Conservation (phyloP, 2,888 invertebrate species). For the Noctua comes region DNA sequence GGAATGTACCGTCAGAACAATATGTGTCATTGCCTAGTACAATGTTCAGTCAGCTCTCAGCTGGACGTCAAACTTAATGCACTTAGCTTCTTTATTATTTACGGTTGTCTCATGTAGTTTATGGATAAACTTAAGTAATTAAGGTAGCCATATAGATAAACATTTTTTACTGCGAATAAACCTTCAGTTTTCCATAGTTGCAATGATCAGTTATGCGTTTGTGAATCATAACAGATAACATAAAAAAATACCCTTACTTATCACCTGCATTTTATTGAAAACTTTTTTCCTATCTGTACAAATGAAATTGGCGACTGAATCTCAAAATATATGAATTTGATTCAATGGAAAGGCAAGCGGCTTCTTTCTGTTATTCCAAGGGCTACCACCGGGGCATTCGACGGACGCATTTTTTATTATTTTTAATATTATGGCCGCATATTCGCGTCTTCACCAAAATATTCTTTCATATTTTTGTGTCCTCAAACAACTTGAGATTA, state of each 20-base stretch:
- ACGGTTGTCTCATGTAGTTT: not conserved
- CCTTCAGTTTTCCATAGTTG: not conserved
- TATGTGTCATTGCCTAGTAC: constrained; percentile 65
- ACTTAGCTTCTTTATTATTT: constrained; percentile 19
- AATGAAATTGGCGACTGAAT: constrained; percentile 90
- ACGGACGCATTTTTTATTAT: constrained; percentile 79
- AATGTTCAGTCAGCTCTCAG: constrained; percentile 52
- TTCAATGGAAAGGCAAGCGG: constrained; percentile 90
- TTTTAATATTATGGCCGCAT: constrained; percentile 85
- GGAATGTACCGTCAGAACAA: constrained; percentile 87
- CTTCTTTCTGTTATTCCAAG: constrained; percentile 88
- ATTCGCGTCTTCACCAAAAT: constrained; percentile 79
- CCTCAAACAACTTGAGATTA: constrained; percentile 50
- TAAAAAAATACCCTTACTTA: not conserved
- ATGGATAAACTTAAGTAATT: not conserved
- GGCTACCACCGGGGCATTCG: constrained; percentile 89
- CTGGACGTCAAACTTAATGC: constrained; percentile 35
- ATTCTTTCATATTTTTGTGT: constrained; percentile 78
- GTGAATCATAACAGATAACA: not conserved
- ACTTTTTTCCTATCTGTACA: constrained; percentile 81
- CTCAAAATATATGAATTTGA: constrained; percentile 91
- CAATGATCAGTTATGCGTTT: not conserved
- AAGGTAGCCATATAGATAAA: constrained; percentile 6
- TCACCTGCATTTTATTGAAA: constrained; percentile 37
- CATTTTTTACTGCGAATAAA: not conserved